These are phyloP conservation scores for Phthorimaea operculella DNA, from an alignment of 1,140 invertebrate species.

Conservation along the genomic window DNA sequence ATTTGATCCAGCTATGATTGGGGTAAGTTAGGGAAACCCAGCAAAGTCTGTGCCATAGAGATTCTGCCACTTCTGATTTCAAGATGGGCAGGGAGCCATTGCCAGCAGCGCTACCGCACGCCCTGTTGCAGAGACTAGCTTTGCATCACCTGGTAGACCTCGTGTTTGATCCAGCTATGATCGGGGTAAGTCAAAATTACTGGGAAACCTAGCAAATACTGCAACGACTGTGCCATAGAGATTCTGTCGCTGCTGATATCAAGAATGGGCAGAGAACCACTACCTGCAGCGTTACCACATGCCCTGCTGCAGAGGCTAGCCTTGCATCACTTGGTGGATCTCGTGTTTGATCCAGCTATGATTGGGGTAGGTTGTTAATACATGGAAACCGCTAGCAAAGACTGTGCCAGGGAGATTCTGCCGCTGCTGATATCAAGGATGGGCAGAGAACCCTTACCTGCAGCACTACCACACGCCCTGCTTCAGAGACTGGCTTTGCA, in stretches of 20 bases:
- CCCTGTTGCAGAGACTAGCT: constrained; percentile 43
- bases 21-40: constrained; percentile 24
- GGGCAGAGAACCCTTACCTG: constrained; percentile 37
- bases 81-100: constrained; percentile 37
- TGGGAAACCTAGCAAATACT: constrained; percentile 34
- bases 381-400: too few relatives aligned
- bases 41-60: constrained; percentile 35
- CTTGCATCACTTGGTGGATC: constrained; percentile 44
- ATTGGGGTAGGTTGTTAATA: constrained; percentile 45
- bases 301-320: constrained; percentile 47
- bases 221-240: constrained; percentile 38
- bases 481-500: constrained; percentile 48
- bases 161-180: constrained; percentile 46
- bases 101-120: constrained; percentile 46
- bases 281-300: constrained; percentile 44
- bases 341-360: constrained; percentile 48
- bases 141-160: constrained; percentile 48
- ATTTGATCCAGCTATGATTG: constrained; percentile 46
- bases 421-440: constrained; percentile 37
- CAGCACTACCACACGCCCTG: constrained; percentile 48
- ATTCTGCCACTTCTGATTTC: constrained; percentile 37
- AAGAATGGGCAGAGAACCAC: constrained; percentile 39
- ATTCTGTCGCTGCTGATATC: constrained; percentile 36
- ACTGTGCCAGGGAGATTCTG: constrained; percentile 38
- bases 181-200: constrained; percentile 38